Base-by-base conservation (phyloP, 2,888 invertebrate genomes). In the Caenorhabditis virilis region DNA sequence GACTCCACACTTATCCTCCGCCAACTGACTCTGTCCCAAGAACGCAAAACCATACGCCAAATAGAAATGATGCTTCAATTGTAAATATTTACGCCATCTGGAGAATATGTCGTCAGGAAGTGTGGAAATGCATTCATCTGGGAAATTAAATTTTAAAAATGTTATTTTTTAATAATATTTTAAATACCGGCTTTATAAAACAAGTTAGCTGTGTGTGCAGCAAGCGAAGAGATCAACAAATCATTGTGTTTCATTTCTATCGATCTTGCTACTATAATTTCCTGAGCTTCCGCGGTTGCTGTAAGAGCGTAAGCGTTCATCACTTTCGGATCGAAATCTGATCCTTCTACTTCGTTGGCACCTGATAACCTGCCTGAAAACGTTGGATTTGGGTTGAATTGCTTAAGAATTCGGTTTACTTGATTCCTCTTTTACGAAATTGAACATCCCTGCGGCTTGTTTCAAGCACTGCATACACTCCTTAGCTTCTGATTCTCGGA, bases 231-330 rank as follows among this genome's bases (percentile, higher is more conserved):
- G 72, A 89, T 86, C 59, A 89, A 83, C 57, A 85, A 85, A 2
- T 87, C 82, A 55, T 87, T 86, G 78, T 89, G 89, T 69, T 88
- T 88, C 76, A 89, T 78, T 71, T 89, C 89, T 6, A 89, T 87
- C 13, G 89, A 89, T 79, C 89, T 83, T 1, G 88, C 89, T 46
- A 89, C 86, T 16, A 89, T 88, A 35, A 89, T 86, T 86, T 89
- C 89, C 81, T 89, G 89, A 11, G 89, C 89, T 83, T 89, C 89
- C 23, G 88, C 89, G 22, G 88, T 88, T 13, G 72, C 66, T 26
- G 62, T 16, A 3, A 52, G 16, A 20, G 30, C 4, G 79, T 89
- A 89, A 16, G 88, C 88, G 63, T 86, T 86, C 67, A 88, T 79
- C 20, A 89, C 85, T 33, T 87, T 83, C 11, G 86, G 84, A 79